Conservation (phyloP, 1,140 invertebrate genomes). For the Protaetia brevitarsis region DNA sequence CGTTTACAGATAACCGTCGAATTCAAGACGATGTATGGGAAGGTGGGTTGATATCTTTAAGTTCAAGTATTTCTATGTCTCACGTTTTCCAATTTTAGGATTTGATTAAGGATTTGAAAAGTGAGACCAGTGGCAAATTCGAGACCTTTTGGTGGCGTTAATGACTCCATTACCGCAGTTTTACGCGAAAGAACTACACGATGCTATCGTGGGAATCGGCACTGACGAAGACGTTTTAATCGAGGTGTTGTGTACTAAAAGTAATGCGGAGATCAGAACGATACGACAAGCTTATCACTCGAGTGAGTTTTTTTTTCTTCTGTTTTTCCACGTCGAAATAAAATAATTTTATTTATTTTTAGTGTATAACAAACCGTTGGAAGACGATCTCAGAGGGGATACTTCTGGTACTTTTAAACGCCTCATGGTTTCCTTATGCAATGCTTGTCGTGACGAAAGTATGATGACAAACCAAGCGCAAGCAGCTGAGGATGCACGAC, state of each 20-base stretch:
- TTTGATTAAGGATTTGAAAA: conserved; percentile 84
- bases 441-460: conserved; percentile 68
- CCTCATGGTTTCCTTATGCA: conserved; percentile 72
- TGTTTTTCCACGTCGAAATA: conserved; percentile 2
- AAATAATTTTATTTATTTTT: conserved; percentile 35
- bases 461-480: conserved; percentile 60
- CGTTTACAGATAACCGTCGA: conserved; percentile 68
- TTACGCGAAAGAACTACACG: conserved; percentile 81
- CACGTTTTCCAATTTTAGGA: conserved; percentile 58
- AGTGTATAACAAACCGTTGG: conserved; percentile 73
- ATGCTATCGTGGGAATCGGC: conserved; percentile 79
- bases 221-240: conserved; percentile 85
- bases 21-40: conserved; percentile 83
- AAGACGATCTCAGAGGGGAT: conserved; percentile 74
- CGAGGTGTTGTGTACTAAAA: conserved; percentile 85
- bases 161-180: conserved; percentile 85
- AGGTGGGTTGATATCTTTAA: no score
- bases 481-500: conserved; percentile 68
- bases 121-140: conserved; percentile 87
- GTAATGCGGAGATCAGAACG: conserved; percentile 78
- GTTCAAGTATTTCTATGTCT: conserved; percentile 13
- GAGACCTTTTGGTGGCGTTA: conserved; percentile 83
- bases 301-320: background rate
- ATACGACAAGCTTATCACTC: conserved; percentile 78
- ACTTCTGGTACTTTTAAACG: conserved; percentile 83